These are phyloP conservation scores for Chloropsis hardwickii DNA, from an alignment of 2,113 vertebrate genomes.

Conservation along the genomic window DNA sequence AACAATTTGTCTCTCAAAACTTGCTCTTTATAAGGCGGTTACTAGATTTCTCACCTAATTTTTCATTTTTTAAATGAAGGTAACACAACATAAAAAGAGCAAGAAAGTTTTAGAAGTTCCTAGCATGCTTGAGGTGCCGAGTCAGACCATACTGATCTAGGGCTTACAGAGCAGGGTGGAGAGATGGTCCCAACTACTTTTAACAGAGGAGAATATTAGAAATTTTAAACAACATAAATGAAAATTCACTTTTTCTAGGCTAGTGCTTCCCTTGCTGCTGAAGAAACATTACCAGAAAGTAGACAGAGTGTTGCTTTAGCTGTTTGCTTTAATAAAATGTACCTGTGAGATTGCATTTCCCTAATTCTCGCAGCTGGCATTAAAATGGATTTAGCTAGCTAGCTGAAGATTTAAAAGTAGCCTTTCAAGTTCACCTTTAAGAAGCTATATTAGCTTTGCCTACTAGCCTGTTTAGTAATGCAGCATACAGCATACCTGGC, in stretches of 20 bases:
- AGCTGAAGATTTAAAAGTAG: slow-evolving; percentile 32
- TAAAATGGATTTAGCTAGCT: slow-evolving; percentile 19
- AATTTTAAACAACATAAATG: neutral
- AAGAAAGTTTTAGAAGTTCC: neutral
- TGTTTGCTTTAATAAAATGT: slow-evolving; percentile 3
- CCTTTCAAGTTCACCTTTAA: slow-evolving; percentile 63
- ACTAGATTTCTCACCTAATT: neutral
- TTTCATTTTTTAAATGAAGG: neutral
- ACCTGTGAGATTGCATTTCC: slow-evolving; percentile 8
- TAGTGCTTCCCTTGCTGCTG: neutral
- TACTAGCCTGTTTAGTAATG: slow-evolving; percentile 50
- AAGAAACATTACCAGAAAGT: neutral
- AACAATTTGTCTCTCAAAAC: neutral
- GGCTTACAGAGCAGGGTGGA: neutral
- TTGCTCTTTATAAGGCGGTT: neutral
- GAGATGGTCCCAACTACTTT: neutral
- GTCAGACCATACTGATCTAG: neutral
- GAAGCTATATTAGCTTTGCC: slow-evolving; percentile 41
- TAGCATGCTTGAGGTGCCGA: neutral
- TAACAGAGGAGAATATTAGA: neutral
- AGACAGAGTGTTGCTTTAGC: neutral
- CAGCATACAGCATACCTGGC: slow-evolving; percentile 14
- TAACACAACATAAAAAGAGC: neutral
- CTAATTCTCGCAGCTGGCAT: slow-evolving; percentile 25
- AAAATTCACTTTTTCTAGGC: neutral